Conservation (phyloP, 2,113 vertebrate species). For the Podilymbus podiceps region DNA sequence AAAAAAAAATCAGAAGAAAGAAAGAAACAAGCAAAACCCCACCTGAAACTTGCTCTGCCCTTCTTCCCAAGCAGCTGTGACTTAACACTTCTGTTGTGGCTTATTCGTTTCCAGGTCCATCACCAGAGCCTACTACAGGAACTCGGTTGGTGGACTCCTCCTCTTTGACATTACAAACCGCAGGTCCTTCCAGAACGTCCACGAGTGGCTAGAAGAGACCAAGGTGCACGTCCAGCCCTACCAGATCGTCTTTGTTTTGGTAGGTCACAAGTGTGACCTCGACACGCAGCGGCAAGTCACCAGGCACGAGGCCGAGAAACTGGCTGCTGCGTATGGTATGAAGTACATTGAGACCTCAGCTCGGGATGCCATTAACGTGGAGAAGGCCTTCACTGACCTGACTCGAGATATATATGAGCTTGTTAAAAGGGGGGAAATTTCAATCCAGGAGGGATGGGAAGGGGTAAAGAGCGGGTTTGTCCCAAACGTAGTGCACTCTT, state of each 20-base stretch:
- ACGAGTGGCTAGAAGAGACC: constrained; percentile 90
- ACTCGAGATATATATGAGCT: constrained; percentile 94
- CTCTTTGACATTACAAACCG: constrained; percentile 98
- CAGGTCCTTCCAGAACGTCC: constrained; percentile 95
- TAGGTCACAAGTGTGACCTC: constrained; percentile 97
- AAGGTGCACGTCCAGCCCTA: constrained; percentile 94
- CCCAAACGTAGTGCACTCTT: constrained; percentile 93
- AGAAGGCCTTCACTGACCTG: constrained; percentile 96
- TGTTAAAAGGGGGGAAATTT: constrained; percentile 92
- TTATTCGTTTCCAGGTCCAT: constrained; percentile 80
- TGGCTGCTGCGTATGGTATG: constrained; percentile 91
- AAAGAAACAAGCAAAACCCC: background rate
- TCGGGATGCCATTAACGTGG: constrained; percentile 94
- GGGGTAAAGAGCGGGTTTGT: constrained; percentile 97
- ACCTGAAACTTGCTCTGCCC: background rate
- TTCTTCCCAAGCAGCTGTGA: background rate
- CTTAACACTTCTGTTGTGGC: background rate
- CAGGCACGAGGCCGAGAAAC: constrained; percentile 92
- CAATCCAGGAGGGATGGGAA: constrained; percentile 97
- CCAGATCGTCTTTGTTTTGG: constrained; percentile 93
- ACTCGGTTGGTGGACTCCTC: constrained; percentile 95
- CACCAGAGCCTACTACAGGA: constrained; percentile 92
- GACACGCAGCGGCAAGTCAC: constrained; percentile 92
- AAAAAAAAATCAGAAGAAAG: background rate
- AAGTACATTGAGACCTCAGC: constrained; percentile 95